phyloP scores from a whole-genome alignment of 2,113 vertebrate genomes.

The Progne subis region DNA sequence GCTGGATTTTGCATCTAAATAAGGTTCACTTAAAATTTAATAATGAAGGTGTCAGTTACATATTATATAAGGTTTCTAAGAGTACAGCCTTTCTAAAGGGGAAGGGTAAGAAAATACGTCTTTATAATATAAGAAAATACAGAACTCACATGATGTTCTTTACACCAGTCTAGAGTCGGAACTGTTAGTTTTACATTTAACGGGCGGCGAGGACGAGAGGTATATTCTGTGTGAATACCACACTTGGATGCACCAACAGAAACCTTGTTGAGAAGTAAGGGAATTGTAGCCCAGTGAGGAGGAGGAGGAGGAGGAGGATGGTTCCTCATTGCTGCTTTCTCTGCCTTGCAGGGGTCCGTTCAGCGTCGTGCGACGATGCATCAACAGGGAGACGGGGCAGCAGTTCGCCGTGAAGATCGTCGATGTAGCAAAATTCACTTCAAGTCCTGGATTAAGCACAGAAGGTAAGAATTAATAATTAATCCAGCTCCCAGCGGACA shows the following conservation, averaged over 20 bases:
- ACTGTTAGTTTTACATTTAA: neutral
- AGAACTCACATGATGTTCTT: neutral
- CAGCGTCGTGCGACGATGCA: slow-evolving; percentile 97
- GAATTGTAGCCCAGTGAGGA: neutral
- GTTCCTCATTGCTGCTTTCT: neutral
- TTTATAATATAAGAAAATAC: neutral
- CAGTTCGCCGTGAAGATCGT: slow-evolving; percentile 99
- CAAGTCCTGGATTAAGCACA: slow-evolving; percentile 98
- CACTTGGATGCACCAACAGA: neutral
- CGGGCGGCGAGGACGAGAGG: neutral
- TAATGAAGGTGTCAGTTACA: neutral
- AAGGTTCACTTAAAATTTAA: neutral
- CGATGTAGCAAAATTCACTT: slow-evolving; percentile 99
- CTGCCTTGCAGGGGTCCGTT: slow-evolving; percentile 89
- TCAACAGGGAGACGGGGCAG: slow-evolving; percentile 97
- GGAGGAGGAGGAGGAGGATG: too few relatives aligned
- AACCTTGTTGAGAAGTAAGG: neutral
- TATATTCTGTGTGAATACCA: neutral
- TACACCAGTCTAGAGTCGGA: neutral
- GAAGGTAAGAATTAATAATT: slow-evolving; percentile 82
- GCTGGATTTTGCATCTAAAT: neutral
- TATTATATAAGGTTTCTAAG: neutral
- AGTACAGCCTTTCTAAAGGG: neutral
- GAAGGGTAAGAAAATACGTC: neutral
- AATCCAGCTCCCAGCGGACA: neutral